Base-by-base conservation (phyloP, 2,888 invertebrate species). In the Athetis lepigone region DNA sequence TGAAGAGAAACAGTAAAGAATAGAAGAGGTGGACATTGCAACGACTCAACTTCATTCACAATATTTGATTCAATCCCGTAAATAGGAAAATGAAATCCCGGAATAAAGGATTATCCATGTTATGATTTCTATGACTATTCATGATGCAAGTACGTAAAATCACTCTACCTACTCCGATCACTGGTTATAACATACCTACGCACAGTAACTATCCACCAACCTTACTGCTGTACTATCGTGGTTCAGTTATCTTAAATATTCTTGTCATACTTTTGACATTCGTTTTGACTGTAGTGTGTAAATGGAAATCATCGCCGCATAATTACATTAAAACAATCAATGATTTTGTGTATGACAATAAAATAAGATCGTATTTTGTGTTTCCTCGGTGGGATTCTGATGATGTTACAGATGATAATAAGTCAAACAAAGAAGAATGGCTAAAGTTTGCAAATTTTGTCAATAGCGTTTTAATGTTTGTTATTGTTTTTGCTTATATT, bases 211-310 rank as follows among this genome's bases (percentile, higher is more conserved):
- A 19, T 11, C 29, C 65, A 11, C 92, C 92, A 0, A 71, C 56
- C 0, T 70, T 92, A 21, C 40, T 91, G 2, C 60, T 81, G 1
- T 90, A 85, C 46, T 81, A 85, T 11, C 75, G 84, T 3, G 75
- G 76, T 0, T 91, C 90, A 0, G 37, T 86, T 2, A 13, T 86
- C 36, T 49, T 88, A 11, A 86, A 83, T 0, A 16, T 71, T 1
- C 16, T 82, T 7, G 50, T 77, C 0, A 23, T 86, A 4, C 4
- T 84, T 13, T 36, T 83, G 0, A 84, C 86, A 0, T 70, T 87
- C 0, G 1, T 69, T 19, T 75, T 90, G 36, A 65, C 50, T 36
- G 61, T 33, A 25, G 27, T 90, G 2, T 77, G 79, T 23, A 79
- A 58, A 9, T 79, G 47, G 19, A 56, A 40, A 2, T 66, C 50